A percentile compares a stretch with the other conserved stretches of the same genome.
Conservation (phyloP, 30 jellyfish, hydroid and myxozoan species). For the Rhopilema esculentum region DNA sequence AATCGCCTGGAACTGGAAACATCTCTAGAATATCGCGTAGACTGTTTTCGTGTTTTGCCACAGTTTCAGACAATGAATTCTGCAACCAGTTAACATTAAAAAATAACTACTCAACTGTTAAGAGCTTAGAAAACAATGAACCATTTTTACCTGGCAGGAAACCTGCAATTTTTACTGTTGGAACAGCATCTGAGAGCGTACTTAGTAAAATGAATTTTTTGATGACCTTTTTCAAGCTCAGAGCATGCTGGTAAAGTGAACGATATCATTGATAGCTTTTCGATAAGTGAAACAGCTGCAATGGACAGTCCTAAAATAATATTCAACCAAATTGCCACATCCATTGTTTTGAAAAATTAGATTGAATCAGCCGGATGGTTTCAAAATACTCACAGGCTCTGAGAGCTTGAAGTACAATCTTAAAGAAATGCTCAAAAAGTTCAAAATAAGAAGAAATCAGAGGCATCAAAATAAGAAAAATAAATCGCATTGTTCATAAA, state of each 20-base stretch:
- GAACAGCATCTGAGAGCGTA: no score
- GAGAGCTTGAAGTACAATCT: no score
- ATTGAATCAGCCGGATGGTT: not conserved
- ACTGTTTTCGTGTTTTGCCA: slow-evolving; percentile 8
- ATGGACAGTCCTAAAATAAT: not conserved
- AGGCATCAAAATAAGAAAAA: no score
- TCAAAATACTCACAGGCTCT: no score
- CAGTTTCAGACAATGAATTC: not conserved
- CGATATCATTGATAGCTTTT: no score
- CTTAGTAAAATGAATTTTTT: no score
- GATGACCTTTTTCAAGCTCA: no score
- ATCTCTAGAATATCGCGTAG: slow-evolving; percentile 17
- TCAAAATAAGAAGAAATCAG: no score
- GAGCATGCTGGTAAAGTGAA: no score
- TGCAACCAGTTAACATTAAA: not conserved
- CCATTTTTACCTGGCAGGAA: not conserved
- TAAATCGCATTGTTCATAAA: no score
- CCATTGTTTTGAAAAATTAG: not conserved
- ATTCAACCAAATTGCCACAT: not conserved
- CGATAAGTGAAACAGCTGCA: not conserved
- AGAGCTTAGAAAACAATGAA: not conserved
- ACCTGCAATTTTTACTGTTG: not conserved
- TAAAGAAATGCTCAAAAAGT: no score
- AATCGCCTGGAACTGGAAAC: slow-evolving; percentile 31
- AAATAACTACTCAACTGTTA: not conserved